These are phyloP conservation scores for Caradrina kadenii DNA, from an alignment of 2,888 invertebrate species.

Conservation along the genomic window DNA sequence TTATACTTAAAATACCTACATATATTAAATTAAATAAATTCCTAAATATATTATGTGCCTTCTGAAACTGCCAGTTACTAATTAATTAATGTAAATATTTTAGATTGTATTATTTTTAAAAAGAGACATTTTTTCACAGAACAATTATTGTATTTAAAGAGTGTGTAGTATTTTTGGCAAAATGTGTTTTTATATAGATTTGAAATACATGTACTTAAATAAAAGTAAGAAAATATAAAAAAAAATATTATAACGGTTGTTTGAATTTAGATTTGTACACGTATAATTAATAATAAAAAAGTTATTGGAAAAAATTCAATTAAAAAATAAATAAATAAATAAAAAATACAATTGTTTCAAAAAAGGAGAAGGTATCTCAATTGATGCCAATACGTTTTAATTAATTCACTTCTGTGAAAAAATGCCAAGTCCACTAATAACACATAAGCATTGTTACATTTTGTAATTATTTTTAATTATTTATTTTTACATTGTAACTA, in stretches of 20 bases:
- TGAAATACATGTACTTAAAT: conserved; percentile 73
- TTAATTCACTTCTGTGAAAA: conserved; percentile 75
- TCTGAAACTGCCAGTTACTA: conserved; percentile 88
- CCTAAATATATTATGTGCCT: conserved; percentile 77
- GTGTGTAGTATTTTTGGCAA: conserved; percentile 44
- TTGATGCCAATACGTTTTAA: conserved; percentile 17
- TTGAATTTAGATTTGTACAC: conserved; percentile 9
- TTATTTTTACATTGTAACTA: conserved; percentile 75
- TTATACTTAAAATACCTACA: conserved; percentile 35
- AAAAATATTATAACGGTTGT: background rate
- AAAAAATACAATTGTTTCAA: background rate
- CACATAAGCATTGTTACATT: conserved; percentile 77
- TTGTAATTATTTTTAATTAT: conserved; percentile 78
- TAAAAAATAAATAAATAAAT: background rate
- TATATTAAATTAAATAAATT: conserved; percentile 30
- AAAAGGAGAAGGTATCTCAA: background rate
- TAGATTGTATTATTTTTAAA: conserved; percentile 69
- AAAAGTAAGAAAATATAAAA: conserved; percentile 59
- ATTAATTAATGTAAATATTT: conserved; percentile 84
- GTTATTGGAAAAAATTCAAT: background rate
- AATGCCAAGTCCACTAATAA: conserved; percentile 71
- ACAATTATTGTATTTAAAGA: conserved; percentile 22
- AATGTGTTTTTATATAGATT: conserved; percentile 17
- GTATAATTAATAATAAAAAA: no score
- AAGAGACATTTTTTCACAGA: conserved; percentile 79